phyloP scores from a whole-genome alignment of 1,140 invertebrate genomes.

The Agrilus planipennis region DNA sequence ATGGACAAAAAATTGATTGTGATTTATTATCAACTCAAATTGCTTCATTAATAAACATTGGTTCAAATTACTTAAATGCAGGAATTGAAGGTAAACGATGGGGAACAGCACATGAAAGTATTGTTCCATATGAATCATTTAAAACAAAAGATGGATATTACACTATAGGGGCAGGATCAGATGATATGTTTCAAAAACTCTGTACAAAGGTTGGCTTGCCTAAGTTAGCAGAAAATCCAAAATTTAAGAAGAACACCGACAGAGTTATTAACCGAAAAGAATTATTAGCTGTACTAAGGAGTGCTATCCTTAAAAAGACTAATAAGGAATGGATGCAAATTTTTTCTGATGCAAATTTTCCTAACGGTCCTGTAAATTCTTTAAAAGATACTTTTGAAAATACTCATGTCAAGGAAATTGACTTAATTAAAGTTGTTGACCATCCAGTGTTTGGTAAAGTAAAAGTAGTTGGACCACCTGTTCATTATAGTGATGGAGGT shows the following conservation, averaged over 20 bases:
- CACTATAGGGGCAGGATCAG: constrained; percentile 72
- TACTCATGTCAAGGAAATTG: constrained; percentile 66
- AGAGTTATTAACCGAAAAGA: constrained; percentile 66
- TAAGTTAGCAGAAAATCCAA: constrained; percentile 47
- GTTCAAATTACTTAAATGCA: constrained; percentile 82
- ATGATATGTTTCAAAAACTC: constrained; percentile 62
- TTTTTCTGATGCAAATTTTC: constrained; percentile 66
- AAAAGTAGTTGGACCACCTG: constrained; percentile 76
- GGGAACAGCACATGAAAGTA: constrained; percentile 87
- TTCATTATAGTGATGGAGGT: constrained; percentile 59
- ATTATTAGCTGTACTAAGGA: constrained; percentile 50
- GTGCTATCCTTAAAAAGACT: constrained; percentile 51
- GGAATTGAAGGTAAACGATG: constrained; percentile 61
- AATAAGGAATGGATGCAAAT: constrained; percentile 64
- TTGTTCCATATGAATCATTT: constrained; percentile 90
- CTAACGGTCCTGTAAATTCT: constrained; percentile 82
- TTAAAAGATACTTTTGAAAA: constrained; percentile 79
- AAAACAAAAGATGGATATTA: constrained; percentile 70
- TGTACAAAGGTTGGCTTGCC: constrained; percentile 50
- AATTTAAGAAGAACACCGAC: constrained; percentile 58
- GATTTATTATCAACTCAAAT: constrained; percentile 89
- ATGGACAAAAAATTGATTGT: constrained; percentile 87
- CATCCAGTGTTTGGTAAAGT: constrained; percentile 60
- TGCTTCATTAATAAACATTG: constrained; percentile 79
- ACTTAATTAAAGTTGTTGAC: constrained; percentile 62